These are phyloP conservation scores for Erebia epiphron DNA, from an alignment of 2,888 invertebrate species.

Conservation along the genomic window DNA sequence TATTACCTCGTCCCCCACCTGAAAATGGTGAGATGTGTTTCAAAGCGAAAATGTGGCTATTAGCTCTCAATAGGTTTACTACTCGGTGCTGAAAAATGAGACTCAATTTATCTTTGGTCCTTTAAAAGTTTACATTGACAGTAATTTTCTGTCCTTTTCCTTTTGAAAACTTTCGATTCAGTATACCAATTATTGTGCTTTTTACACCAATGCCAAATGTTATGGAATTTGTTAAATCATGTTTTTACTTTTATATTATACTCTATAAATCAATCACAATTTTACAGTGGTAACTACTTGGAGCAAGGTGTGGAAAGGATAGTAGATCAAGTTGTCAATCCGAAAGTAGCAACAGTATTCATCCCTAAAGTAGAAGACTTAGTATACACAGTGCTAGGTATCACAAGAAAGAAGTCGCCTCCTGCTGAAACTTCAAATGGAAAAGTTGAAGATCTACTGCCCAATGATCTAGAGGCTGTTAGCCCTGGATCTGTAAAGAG, in stretches of 20 bases:
- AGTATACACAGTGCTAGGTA: conserved; percentile 92
- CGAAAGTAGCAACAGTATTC: conserved; percentile 94
- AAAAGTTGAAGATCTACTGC: conserved; percentile 81
- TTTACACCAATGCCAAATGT: too few species aligned
- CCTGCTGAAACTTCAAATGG: conserved; percentile 63
- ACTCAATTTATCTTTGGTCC: too few species aligned
- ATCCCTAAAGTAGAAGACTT: conserved; percentile 95
- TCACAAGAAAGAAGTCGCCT: conserved; percentile 85
- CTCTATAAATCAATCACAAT: conserved; percentile 19
- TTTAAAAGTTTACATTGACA: too few species aligned
- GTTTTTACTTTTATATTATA: not conserved
- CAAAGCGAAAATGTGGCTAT: too few species aligned
- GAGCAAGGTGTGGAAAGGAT: conserved; percentile 96
- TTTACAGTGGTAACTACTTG: conserved; percentile 91
- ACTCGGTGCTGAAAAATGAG: too few species aligned
- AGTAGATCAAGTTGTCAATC: conserved; percentile 97
- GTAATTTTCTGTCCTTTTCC: too few species aligned
- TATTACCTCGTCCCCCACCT: too few species aligned
- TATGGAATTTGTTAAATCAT: not conserved
- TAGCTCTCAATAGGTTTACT: too few species aligned
- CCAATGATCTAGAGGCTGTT: conserved; percentile 90
- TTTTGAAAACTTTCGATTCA: too few species aligned
- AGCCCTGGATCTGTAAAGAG: conserved; percentile 90
- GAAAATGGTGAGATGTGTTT: too few species aligned
- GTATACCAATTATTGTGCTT: too few species aligned